A percentile compares a stretch with the other conserved stretches of the same genome.
Conservation (phyloP, 2,113 vertebrate species). For the Coryphaenoides rupestris region DNA sequence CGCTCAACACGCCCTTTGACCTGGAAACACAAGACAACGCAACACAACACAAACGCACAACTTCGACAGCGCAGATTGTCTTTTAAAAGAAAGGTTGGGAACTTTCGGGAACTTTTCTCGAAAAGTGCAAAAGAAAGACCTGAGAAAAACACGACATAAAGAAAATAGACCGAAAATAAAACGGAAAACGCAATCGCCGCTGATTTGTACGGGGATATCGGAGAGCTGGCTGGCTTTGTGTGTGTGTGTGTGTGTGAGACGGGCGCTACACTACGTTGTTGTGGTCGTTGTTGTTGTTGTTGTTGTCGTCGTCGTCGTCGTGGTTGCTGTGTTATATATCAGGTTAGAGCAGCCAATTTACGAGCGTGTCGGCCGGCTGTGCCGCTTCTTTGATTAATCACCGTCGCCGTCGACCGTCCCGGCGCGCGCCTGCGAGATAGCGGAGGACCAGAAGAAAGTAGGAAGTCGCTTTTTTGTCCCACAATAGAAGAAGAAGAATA, state of each 20-base stretch:
- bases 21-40: conserved; percentile 40
- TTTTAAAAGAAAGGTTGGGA: conserved; percentile 47
- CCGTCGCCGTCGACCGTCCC: conserved; percentile 40
- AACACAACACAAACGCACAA: no score
- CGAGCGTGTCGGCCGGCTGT: conserved; percentile 51
- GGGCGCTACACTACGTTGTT: no score
- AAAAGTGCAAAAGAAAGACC: no score
- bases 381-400: conserved; percentile 70
- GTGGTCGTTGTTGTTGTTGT: no score
- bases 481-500: conserved; percentile 27
- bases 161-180: no score
- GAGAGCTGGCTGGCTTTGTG: conserved; percentile 20
- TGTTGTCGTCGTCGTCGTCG: no score
- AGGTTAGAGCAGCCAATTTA: conserved; percentile 71
- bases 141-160: no score
- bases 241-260: conserved; percentile 30
- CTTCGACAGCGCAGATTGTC: conserved; percentile 42
- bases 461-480: conserved; percentile 64
- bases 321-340: conserved; percentile 67
- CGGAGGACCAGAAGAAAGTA: conserved; percentile 43
- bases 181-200: no score
- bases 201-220: no score
- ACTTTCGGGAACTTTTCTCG: conserved; percentile 48
- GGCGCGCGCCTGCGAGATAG: conserved; percentile 51
- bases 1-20: conserved; percentile 39